These are phyloP conservation scores for Drosophila greeni DNA, from an alignment of 2,888 invertebrate species.

Conservation along the genomic window DNA sequence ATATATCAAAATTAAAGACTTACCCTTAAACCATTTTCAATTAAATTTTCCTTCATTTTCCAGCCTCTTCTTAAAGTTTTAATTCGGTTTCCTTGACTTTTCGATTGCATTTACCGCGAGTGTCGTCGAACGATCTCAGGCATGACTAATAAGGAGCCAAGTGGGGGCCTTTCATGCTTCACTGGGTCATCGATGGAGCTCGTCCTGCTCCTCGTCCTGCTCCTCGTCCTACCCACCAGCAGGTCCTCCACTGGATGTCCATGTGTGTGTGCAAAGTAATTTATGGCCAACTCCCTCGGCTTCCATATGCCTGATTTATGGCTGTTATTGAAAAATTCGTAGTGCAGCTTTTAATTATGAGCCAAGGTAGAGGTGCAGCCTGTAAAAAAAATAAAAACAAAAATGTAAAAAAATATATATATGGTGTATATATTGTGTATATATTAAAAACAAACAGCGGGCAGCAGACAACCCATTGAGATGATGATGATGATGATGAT, in stretches of 20 bases:
- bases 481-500: conserved; percentile 14
- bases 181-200: conserved; percentile 56
- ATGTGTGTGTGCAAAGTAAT: conserved; percentile 61
- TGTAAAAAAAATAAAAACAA: neutral
- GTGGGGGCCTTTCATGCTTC: conserved; percentile 60
- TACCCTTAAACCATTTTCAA: no score
- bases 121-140: conserved; percentile 49
- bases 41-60: conserved; percentile 6
- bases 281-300: conserved; percentile 75
- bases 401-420: neutral
- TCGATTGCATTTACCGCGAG: conserved; percentile 46
- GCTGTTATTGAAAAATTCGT: conserved; percentile 78
- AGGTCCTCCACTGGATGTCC: neutral
- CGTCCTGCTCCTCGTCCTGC: no score
- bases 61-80: conserved; percentile 11
- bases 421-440: neutral
- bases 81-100: conserved; percentile 15
- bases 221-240: neutral
- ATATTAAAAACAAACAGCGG: conserved; percentile 1
- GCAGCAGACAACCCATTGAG: conserved; percentile 33
- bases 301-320: conserved; percentile 77
- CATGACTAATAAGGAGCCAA: conserved; percentile 61
- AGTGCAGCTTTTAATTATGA: conserved; percentile 75
- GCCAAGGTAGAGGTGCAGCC: conserved; percentile 37
- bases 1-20: no score